A percentile compares a stretch with the other conserved stretches of the same genome.
Evolutionary conservation across 2,888 invertebrate genomes (phyloP).

Genomic region (Caenorhabditis virilis): DNA sequence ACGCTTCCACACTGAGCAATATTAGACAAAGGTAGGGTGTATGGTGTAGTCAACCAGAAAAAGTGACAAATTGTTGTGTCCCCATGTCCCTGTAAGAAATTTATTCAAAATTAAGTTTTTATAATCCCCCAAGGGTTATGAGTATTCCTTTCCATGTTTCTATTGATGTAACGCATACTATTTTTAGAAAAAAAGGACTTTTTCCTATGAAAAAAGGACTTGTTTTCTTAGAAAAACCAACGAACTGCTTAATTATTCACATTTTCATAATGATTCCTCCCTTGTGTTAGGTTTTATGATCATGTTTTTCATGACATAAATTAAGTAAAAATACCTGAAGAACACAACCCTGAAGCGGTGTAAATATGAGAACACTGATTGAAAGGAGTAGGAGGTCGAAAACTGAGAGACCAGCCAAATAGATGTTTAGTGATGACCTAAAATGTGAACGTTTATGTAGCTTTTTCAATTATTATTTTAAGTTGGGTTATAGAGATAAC

Average conservation of each 20-base stretch:
- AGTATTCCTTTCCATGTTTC: too few relatives aligned
- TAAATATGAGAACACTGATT: slow-evolving; percentile 60
- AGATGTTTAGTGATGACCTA: slow-evolving; percentile 64
- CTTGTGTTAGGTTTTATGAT: background rate
- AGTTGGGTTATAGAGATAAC: background rate
- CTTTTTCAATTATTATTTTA: too few relatives aligned
- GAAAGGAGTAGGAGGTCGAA: slow-evolving; percentile 64
- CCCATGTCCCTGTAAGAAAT: slow-evolving; percentile 17
- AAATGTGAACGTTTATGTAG: too few relatives aligned
- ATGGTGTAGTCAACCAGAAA: slow-evolving; percentile 63
- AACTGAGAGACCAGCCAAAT: slow-evolving; percentile 66
- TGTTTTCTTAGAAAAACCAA: background rate
- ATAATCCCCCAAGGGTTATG: too few relatives aligned
- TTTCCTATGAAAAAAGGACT: background rate
- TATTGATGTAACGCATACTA: too few relatives aligned
- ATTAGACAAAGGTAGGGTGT: slow-evolving; percentile 59
- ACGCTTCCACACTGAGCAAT: slow-evolving; percentile 61
- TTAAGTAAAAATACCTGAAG: slow-evolving; percentile 30
- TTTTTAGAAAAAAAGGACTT: too few relatives aligned
- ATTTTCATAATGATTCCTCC: too few relatives aligned
- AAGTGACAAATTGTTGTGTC: slow-evolving; percentile 56
- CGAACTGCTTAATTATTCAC: background rate
- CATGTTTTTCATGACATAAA: background rate
- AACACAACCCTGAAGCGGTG: slow-evolving; percentile 53
- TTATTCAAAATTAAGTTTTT: background rate